Evolutionary conservation across 64 coral and sea anemone species (phyloP).

Genomic region (Astreopora myriophthalma): DNA sequence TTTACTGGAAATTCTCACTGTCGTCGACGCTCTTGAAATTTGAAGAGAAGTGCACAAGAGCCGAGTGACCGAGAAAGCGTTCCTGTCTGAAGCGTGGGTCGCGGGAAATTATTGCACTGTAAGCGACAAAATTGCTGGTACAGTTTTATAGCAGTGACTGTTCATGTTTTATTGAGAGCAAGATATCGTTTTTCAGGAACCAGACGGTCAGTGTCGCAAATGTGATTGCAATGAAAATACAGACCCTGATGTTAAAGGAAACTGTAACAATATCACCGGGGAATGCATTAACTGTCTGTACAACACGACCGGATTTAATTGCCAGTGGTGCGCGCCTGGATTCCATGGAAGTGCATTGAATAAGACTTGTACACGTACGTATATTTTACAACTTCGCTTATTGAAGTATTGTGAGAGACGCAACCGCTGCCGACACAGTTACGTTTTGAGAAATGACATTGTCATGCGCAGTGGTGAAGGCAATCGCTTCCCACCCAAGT

Average conservation of each 20-base stretch:
- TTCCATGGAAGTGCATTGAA: constrained; percentile 84
- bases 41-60: too few species aligned
- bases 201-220: constrained; percentile 57
- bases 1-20: too few species aligned
- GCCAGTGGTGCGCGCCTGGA: constrained; percentile 81
- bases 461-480: too few species aligned
- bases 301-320: constrained; percentile 82
- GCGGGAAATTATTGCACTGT: too few species aligned
- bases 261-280: constrained; percentile 92
- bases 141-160: neutral
- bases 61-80: too few species aligned
- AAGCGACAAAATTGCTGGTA: neutral
- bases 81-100: too few species aligned
- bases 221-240: constrained; percentile 82
- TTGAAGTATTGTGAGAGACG: neutral
- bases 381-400: neutral
- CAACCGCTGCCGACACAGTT: too few species aligned
- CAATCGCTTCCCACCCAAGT: too few species aligned
- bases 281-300: constrained; percentile 80
- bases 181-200: constrained; percentile 1
- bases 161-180: neutral
- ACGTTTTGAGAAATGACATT: too few species aligned
- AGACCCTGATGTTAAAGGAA: constrained; percentile 16
- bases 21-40: too few species aligned
- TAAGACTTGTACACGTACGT: constrained; percentile 79